These are phyloP conservation scores for Styela clava DNA, from an alignment of 23 tunicate species.

Conservation along the genomic window DNA sequence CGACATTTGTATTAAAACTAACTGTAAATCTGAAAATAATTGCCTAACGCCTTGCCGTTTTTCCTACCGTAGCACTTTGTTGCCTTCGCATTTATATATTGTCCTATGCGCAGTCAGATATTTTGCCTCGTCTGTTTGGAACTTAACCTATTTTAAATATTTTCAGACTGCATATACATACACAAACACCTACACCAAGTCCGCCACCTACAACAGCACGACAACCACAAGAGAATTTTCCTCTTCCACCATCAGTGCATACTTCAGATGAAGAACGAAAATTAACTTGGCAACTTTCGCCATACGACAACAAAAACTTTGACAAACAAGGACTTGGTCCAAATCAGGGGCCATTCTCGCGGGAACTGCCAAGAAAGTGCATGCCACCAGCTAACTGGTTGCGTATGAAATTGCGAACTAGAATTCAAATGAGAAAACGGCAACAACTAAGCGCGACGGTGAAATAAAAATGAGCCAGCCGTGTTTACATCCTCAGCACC, in stretches of 20 bases:
- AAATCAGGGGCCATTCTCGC: slow-evolving; percentile 85
- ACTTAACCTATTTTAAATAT: too few relatives aligned
- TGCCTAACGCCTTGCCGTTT: too few relatives aligned
- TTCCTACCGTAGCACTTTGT: too few relatives aligned
- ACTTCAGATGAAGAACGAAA: slow-evolving; percentile 33
- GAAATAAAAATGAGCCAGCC: too few relatives aligned
- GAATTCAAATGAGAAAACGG: slow-evolving; percentile 32
- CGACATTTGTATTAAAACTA: too few relatives aligned
- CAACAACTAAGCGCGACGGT: neutral
- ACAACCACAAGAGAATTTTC: slow-evolving; percentile 16
- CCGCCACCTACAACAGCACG: slow-evolving; percentile 12
- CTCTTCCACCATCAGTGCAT: neutral
- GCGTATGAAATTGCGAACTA: slow-evolving; percentile 77
- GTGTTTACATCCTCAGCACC: too few relatives aligned
- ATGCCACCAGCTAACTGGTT: slow-evolving; percentile 90
- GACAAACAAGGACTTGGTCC: slow-evolving; percentile 90
- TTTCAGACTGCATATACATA: slow-evolving; percentile 10
- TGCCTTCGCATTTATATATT: too few relatives aligned
- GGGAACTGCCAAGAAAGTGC: slow-evolving; percentile 84
- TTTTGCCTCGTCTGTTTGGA: too few relatives aligned
- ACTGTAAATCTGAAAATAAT: too few relatives aligned
- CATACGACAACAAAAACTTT: slow-evolving; percentile 79
- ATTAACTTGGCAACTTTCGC: slow-evolving; percentile 84
- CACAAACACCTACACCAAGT: slow-evolving; percentile 7
- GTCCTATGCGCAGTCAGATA: too few relatives aligned